Percentiles rank a stretch among this genome's conserved stretches.
Conservation (phyloP, 2,113 vertebrate genomes). For the Indri indri region DNA sequence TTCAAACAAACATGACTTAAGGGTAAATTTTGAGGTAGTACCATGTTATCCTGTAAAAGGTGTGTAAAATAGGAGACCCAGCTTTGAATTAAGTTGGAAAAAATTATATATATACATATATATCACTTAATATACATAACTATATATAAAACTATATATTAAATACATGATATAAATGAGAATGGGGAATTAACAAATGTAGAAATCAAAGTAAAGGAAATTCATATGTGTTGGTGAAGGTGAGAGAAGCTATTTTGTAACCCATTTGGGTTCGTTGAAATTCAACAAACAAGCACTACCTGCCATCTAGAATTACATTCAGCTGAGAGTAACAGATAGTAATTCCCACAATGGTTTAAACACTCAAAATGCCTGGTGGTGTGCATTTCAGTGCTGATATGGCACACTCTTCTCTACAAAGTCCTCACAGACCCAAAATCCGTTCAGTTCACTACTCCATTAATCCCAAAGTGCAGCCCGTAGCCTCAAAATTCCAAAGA, state of each 20-base stretch:
- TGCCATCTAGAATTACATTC: background rate
- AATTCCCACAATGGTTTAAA: background rate
- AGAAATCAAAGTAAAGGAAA: background rate
- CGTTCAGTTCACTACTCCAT: background rate
- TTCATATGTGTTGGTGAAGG: background rate
- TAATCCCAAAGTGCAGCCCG: background rate
- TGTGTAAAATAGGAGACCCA: background rate
- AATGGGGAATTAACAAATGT: background rate
- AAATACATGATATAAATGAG: background rate
- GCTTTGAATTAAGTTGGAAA: background rate
- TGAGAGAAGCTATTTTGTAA: background rate
- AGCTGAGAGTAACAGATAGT: background rate
- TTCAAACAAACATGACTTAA: background rate
- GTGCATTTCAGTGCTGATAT: fast-evolving
- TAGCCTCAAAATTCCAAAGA: background rate
- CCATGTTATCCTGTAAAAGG: background rate
- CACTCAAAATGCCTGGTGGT: background rate
- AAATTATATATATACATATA: background rate
- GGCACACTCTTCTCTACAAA: background rate
- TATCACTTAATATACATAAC: background rate
- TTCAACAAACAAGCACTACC: background rate
- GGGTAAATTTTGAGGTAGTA: background rate
- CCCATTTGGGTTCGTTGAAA: background rate
- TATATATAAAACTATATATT: background rate
- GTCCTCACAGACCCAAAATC: background rate